These are phyloP conservation scores for Athene cunicularia DNA, from an alignment of 2,113 vertebrate genomes.

Conservation along the genomic window DNA sequence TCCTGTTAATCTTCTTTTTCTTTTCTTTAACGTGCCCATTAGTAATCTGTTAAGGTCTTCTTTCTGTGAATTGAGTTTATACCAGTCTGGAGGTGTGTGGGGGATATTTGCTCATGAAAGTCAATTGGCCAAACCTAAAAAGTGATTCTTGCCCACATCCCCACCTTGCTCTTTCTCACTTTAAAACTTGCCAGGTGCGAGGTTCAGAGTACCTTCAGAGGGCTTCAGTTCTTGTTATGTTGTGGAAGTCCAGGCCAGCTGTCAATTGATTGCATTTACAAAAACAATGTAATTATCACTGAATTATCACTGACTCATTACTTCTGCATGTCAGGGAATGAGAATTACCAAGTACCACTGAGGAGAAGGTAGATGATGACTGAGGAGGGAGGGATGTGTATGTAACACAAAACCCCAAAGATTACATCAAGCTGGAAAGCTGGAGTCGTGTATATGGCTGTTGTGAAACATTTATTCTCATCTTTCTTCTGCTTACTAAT, in stretches of 20 bases:
- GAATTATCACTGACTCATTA: background rate
- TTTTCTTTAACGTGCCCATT: background rate
- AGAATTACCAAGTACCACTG: background rate
- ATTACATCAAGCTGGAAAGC: background rate
- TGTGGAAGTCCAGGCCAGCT: background rate
- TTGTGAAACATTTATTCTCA: slow-evolving; percentile 14
- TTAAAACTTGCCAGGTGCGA: background rate
- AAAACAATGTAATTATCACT: background rate
- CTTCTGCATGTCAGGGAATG: background rate
- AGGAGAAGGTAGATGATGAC: slow-evolving; percentile 43
- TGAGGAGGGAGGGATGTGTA: background rate
- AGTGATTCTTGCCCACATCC: background rate
- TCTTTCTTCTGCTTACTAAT: slow-evolving; percentile 22
- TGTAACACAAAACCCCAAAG: background rate
- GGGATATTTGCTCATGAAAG: background rate
- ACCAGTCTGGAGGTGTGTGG: background rate
- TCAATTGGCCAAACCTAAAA: background rate
- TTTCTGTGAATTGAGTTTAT: background rate
- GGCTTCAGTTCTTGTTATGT: background rate
- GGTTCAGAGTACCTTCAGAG: background rate
- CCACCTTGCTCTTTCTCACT: background rate
- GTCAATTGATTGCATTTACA: background rate
- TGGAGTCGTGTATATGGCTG: background rate
- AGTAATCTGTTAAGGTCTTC: background rate
- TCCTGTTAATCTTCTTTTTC: background rate